Base-by-base conservation (phyloP, 2,113 vertebrate genomes). In the Heteronetta atricapilla region DNA sequence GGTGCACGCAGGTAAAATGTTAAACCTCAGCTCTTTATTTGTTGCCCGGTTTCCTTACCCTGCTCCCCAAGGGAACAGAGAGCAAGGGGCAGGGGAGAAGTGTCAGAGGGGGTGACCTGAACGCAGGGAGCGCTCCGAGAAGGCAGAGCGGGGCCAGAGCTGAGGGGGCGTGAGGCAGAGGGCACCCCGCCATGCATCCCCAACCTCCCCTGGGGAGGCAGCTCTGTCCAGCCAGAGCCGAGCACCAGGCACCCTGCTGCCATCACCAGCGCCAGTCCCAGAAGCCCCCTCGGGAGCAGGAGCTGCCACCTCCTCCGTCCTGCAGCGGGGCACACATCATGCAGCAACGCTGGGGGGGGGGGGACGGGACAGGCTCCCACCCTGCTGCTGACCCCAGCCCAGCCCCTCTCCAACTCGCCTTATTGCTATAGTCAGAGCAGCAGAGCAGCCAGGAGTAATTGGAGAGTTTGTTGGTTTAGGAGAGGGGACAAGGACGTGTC, bases 11-110 rank as follows among this genome's bases (percentile, higher is more conserved):
- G 59, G 44, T 95, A 69, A 97, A 98, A 98, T 78, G 20, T 96
- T 94, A 96, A 97, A 95, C 79, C 95, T 98, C 96, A 97, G 98
- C 97, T 97, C 90, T 97, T 97, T 96, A 96, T 97, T 97, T 8
- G 16, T 68, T 77, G 82, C 94, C 89, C n/a, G 60, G 59, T 63
- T 55, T 79, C 89, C 96, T 93, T 36, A 0, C 85, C 93, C 94
- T 8, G 1, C 21, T 94, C 85, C 89, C 95, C 21, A 4, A 88
- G 90, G 8, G 55, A 76, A 21, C 29, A 4, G 42, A 20, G 22
- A 29, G 88, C 58, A 1, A 29, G 56, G 0, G 5, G 16, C 3
- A 12, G 4, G 3, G 52, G 58, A 44, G 26, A 86, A 34, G 19
- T 44, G 66, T 68, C 78, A 82, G 36, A 48, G 20, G 64, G 89